Conservation (phyloP, 2,888 invertebrate genomes). For the Orthosia gracilis region DNA sequence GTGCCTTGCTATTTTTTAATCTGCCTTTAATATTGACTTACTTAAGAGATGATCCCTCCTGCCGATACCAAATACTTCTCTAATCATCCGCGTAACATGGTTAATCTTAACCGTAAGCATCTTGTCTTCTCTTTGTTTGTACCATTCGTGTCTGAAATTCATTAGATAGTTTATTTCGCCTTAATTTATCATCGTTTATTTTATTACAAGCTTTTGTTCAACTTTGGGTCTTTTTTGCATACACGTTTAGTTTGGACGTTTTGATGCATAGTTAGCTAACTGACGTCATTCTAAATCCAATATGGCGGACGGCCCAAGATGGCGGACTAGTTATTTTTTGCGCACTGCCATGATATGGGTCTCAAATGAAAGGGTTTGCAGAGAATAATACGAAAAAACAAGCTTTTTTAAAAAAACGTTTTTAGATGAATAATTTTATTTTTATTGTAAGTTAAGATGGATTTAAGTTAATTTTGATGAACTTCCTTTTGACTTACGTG, state of each 20-base stretch:
- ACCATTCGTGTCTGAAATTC: conserved; percentile 91
- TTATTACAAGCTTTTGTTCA: too few relatives aligned
- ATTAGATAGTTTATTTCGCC: not conserved
- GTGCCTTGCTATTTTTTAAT: not conserved
- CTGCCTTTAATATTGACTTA: conserved; percentile 74
- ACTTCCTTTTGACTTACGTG: not conserved
- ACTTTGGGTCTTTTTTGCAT: too few relatives aligned
- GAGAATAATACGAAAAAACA: too few relatives aligned
- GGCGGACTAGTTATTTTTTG: too few relatives aligned
- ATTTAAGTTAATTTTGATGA: not conserved
- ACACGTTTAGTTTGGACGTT: too few relatives aligned
- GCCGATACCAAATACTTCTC: conserved; percentile 93
- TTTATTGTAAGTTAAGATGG: too few relatives aligned
- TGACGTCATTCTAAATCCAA: too few relatives aligned
- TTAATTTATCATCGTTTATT: not conserved
- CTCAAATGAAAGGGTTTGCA: too few relatives aligned
- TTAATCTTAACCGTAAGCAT: conserved; percentile 90
- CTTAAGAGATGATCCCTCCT: conserved; percentile 93
- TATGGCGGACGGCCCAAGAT: too few relatives aligned
- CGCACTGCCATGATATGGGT: too few relatives aligned
- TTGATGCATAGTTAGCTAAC: too few relatives aligned
- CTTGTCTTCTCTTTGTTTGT: conserved; percentile 92
- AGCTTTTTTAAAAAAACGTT: not conserved
- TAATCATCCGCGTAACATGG: conserved; percentile 86
- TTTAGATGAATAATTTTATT: too few relatives aligned